Conservation (phyloP, 2,113 vertebrate species). For the Carettochelys insculpta region DNA sequence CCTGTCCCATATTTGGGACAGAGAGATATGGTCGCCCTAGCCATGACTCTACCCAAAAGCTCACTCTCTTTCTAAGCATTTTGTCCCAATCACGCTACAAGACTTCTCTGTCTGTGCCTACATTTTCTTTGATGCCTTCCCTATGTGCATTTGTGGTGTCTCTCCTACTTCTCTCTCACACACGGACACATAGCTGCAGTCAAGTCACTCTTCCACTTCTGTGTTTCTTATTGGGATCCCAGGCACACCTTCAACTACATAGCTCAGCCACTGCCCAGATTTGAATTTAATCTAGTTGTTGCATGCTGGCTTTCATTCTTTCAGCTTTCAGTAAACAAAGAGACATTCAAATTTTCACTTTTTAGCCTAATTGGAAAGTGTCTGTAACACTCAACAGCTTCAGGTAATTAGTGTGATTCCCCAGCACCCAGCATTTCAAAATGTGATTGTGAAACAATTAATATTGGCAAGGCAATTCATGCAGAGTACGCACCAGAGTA, state of each 20-base stretch:
- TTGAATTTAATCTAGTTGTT: background rate
- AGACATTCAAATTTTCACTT: background rate
- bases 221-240: background rate
- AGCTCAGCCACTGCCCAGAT: background rate
- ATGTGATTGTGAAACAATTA: background rate
- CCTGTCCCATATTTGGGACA: too few relatives aligned
- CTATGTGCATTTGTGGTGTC: background rate
- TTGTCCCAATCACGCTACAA: background rate
- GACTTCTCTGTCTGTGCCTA: background rate
- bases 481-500: background rate
- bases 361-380: slow-evolving; percentile 21
- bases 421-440: background rate
- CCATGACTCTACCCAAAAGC: too few relatives aligned
- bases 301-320: background rate
- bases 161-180: background rate
- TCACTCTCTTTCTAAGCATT: background rate
- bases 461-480: background rate
- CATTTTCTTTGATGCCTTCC: background rate
- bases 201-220: background rate
- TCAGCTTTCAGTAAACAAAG: slow-evolving; percentile 5
- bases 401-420: background rate
- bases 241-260: background rate
- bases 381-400: background rate
- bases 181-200: background rate
- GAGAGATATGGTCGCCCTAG: too few relatives aligned